These are phyloP conservation scores for Melinaea menophilus DNA, from an alignment of 2,888 invertebrate genomes.

Conservation along the genomic window DNA sequence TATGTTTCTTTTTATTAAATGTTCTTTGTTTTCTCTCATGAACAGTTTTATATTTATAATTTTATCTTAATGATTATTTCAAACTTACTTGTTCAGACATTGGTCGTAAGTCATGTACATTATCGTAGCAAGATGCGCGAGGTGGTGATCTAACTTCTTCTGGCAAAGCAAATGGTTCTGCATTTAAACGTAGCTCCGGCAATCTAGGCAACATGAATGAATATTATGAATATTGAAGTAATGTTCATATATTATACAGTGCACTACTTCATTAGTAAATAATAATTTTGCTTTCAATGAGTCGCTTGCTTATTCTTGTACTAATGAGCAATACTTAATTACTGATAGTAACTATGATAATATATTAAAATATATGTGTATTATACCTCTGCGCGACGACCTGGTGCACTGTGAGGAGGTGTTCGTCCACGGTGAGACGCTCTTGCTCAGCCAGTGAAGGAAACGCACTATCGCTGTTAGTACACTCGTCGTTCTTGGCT, in stretches of 20 bases:
- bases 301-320: too few relatives aligned
- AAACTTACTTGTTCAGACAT: slow-evolving; percentile 65
- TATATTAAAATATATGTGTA: too few relatives aligned
- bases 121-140: slow-evolving; percentile 87
- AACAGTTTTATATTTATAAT: too few relatives aligned
- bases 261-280: too few relatives aligned
- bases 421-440: slow-evolving; percentile 74
- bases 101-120: slow-evolving; percentile 81
- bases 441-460: slow-evolving; percentile 75
- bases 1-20: too few relatives aligned
- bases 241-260: not conserved
- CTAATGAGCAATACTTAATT: too few relatives aligned
- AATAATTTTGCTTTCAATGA: too few relatives aligned
- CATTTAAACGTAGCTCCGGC: slow-evolving; percentile 84
- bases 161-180: slow-evolving; percentile 67
- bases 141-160: slow-evolving; percentile 69
- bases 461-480: slow-evolving; percentile 69
- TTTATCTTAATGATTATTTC: not conserved
- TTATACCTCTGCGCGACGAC: slow-evolving; percentile 84
- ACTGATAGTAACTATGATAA: too few relatives aligned
- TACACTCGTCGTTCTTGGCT: slow-evolving; percentile 66
- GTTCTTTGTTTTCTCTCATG: too few relatives aligned
- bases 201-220: slow-evolving; percentile 60
- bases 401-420: slow-evolving; percentile 86
- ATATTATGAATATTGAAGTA: not conserved